Percentiles rank a stretch among this genome's conserved stretches.
Conservation (phyloP, 53 echinoderm and acorn worm species). For the Patiria pectinifera region DNA sequence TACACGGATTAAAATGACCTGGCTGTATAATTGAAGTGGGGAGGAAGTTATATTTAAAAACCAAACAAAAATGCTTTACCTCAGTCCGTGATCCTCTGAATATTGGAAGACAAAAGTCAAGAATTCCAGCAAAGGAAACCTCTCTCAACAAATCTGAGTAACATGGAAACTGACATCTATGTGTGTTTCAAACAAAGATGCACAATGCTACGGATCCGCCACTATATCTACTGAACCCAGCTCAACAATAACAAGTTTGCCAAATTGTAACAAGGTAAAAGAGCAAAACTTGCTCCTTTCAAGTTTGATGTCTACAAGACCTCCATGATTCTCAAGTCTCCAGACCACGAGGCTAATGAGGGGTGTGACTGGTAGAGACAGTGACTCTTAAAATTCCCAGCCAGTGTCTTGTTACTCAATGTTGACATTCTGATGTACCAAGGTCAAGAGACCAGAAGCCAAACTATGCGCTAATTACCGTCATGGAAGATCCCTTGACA, state of each 20-base stretch:
- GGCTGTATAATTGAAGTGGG: neutral
- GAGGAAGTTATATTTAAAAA: neutral
- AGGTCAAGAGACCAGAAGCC: neutral
- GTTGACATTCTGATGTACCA: neutral
- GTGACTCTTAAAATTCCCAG: neutral
- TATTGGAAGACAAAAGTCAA: neutral
- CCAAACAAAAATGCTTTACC: neutral
- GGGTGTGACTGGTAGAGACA: conserved; percentile 18
- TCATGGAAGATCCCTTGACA: neutral
- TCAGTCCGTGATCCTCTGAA: neutral
- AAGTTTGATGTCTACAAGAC: neutral
- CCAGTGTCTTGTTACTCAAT: conserved; percentile 22
- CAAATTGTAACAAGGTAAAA: neutral
- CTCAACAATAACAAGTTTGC: no score
- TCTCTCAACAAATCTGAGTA: neutral
- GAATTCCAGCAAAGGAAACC: neutral
- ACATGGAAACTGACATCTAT: neutral
- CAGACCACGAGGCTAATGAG: conserved; percentile 27
- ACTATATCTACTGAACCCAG: no score
- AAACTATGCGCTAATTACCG: conserved; percentile 47
- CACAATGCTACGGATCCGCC: no score
- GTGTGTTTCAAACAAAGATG: neutral
- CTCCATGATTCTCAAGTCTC: neutral
- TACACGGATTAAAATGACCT: no score
- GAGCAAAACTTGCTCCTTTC: neutral